Base-by-base conservation (phyloP, 2,113 vertebrate species). In the Ictidomys tridecemlineatus region DNA sequence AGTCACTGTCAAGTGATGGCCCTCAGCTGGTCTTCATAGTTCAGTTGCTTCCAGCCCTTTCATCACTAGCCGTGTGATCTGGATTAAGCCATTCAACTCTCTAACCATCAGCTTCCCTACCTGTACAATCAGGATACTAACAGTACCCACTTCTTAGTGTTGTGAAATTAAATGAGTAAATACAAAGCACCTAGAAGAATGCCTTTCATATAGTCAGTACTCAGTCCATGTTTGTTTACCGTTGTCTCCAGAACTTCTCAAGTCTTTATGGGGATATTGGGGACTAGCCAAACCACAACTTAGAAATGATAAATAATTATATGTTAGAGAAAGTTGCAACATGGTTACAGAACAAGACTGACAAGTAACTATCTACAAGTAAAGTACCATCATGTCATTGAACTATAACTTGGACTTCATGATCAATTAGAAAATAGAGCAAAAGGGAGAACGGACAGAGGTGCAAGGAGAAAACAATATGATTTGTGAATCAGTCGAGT, bases 251-350 rank as follows among this genome's bases (percentile, higher is more conserved):
- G 22, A 93, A 65, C 10, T 72, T 88, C 93, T 77, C 37, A 45
- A 80, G 67, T 83, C 9, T 61, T 65, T 20, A 16, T 69, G 67
- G 70, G 56, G 51, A 63, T 26, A 9, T 17, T 67, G 53, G 37
- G 26, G 2, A 11, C 79, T 82, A 56, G 22, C 85, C 61, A 53
- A 96, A 69, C 77, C 65, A 93, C 28, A 67, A 77, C 5, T 77
- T 95, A 93, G n/a, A 42, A 93, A 96, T 34, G 77, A 18, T 95
- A 93, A 78, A 67, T 92, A 88, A 63, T 92, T 70, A 45, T 26
- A 53, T 63, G 24, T 28, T 91, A 86, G 63, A 93, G 39, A n/a
- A 92, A 92, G 51, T 53, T 69, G 24, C 78, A 74, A 65, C 39
- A 24, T 65, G 61, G 45, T 88, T 73, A 73, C 2, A 91, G 85